Evolutionary conservation across 2,797 vertebrate species (phyloP).

Genomic region (Parotocinclus haroldoi): DNA sequence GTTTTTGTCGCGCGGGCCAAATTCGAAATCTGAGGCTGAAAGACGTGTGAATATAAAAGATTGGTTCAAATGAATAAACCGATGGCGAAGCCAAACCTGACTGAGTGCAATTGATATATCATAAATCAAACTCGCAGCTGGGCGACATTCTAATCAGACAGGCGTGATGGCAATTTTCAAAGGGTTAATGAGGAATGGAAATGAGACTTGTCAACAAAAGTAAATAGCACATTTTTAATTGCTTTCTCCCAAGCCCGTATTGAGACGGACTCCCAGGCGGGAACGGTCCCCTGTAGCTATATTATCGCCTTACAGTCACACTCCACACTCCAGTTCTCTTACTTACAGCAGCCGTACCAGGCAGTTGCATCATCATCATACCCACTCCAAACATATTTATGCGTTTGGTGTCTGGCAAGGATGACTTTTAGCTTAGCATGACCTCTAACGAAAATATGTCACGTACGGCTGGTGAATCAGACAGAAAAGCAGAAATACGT

Average conservation of each 20-base stretch:
- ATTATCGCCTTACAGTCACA: neutral
- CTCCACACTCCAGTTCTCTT: neutral
- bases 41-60: too few species aligned
- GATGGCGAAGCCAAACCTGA: constrained; percentile 2
- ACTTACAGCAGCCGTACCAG: constrained; percentile 1
- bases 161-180: constrained; percentile 2
- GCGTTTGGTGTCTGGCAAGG: neutral
- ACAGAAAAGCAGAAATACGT: neutral
- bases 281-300: neutral
- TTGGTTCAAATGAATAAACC: too few species aligned
- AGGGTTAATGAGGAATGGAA: constrained; percentile 28
- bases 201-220: constrained; percentile 24
- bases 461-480: constrained; percentile 42
- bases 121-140: constrained; percentile 8
- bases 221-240: constrained; percentile 23
- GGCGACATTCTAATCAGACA: constrained; percentile 16
- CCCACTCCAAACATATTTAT: neutral
- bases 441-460: constrained; percentile 18
- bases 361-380: neutral
- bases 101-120: constrained; percentile 8
- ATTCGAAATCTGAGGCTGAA: too few species aligned
- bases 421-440: constrained; percentile 11
- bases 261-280: neutral
- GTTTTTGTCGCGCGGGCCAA: too few species aligned
- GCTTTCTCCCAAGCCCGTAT: neutral